A percentile compares a stretch with the other conserved stretches of the same genome.
These are phyloP conservation scores for Butorides virescens DNA, from an alignment of 2,113 vertebrate species.

Conservation along the genomic window DNA sequence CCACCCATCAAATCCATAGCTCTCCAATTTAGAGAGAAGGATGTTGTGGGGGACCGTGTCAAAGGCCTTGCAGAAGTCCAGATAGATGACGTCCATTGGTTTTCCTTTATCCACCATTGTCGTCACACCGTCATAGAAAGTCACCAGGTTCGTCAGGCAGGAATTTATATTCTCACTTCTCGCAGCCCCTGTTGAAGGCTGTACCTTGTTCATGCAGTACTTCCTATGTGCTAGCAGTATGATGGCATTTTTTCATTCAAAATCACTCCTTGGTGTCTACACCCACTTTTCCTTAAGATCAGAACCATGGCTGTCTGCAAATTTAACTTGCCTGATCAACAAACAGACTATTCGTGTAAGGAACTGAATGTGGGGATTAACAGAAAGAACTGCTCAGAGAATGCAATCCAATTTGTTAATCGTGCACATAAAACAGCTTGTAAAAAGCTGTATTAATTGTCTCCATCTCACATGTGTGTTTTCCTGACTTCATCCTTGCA, in stretches of 20 bases:
- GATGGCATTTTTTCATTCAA: not conserved
- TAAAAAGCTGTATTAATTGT: not conserved
- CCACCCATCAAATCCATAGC: too few relatives aligned
- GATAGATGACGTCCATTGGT: too few relatives aligned
- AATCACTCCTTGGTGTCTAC: not conserved
- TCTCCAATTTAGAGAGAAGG: too few relatives aligned
- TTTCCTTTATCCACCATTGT: too few relatives aligned
- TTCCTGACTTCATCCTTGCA: not conserved
- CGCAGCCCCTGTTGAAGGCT: not conserved
- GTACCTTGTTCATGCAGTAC: not conserved
- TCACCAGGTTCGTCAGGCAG: too few relatives aligned
- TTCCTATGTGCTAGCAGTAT: not conserved
- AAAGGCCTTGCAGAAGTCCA: too few relatives aligned
- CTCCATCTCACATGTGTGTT: not conserved
- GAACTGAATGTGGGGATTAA: not conserved
- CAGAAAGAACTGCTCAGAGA: not conserved
- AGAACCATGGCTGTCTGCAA: not conserved
- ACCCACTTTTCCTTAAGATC: not conserved
- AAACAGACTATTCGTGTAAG: not conserved
- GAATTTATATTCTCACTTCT: not conserved
- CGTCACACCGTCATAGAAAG: too few relatives aligned
- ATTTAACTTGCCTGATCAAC: not conserved
- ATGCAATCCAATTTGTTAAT: not conserved
- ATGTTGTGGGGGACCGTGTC: too few relatives aligned
- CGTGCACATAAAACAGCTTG: not conserved